These are phyloP conservation scores for Paguma larvata DNA, from an alignment of 2,797 vertebrate genomes.

Conservation along the genomic window DNA sequence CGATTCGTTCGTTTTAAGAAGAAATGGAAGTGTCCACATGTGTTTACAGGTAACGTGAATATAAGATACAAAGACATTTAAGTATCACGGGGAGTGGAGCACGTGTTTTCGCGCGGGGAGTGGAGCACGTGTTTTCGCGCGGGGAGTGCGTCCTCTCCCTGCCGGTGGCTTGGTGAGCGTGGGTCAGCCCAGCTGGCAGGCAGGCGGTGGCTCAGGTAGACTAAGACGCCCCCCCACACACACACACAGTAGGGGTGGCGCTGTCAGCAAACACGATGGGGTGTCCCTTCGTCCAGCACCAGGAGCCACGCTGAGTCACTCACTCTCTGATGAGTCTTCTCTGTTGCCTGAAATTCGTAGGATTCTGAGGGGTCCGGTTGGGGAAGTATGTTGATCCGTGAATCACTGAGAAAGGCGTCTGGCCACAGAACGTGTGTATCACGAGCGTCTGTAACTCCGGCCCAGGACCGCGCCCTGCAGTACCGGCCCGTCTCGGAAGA, in stretches of 20 bases:
- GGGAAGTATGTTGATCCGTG: background rate
- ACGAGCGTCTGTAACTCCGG: rapidly evolving
- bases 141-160: background rate
- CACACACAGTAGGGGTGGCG: rapidly evolving
- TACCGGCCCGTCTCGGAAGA: background rate
- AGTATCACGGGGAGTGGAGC: rapidly evolving
- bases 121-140: rapidly evolving
- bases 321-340: background rate
- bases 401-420: rapidly evolving
- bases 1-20: rapidly evolving
- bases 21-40: rapidly evolving
- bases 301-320: rapidly evolving
- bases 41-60: background rate
- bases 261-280: rapidly evolving
- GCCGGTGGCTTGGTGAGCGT: rapidly evolving
- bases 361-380: rapidly evolving
- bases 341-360: rapidly evolving
- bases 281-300: rapidly evolving
- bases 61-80: background rate
- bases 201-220: too few species aligned
- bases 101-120: rapidly evolving
- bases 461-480: rapidly evolving
- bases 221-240: background rate
- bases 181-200: background rate
- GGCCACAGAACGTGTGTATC: background rate